Conservation (phyloP, 2,888 invertebrate species). For the Agonopterix heracliana region DNA sequence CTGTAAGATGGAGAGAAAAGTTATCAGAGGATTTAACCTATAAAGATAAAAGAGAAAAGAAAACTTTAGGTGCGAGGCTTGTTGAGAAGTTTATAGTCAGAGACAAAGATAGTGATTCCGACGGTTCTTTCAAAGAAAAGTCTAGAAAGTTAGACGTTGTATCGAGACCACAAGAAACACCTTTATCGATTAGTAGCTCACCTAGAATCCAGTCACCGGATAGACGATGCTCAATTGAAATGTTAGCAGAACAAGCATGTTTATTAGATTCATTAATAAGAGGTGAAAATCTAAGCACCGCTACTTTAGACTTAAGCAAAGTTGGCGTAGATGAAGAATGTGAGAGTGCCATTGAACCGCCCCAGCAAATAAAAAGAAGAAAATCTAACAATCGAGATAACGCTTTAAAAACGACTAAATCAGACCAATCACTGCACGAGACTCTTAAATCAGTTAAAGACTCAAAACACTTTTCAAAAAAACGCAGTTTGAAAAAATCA, state of each 20-base stretch:
- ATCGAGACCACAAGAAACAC: constrained; percentile 8
- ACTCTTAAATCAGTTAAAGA: constrained; percentile 42
- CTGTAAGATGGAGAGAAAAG: constrained; percentile 77
- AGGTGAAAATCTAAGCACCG: constrained; percentile 69
- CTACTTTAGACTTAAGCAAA: constrained; percentile 62
- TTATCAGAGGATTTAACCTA: constrained; percentile 75
- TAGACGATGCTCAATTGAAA: constrained; percentile 74
- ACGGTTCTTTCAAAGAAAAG: constrained; percentile 11
- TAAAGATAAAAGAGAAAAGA: constrained; percentile 74
- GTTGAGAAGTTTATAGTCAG: constrained; percentile 85
- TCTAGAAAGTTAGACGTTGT: background rate
- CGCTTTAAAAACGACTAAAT: constrained; percentile 58
- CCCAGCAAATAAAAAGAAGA: constrained; percentile 24
- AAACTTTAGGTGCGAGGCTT: constrained; percentile 83
- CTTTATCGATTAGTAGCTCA: constrained; percentile 8
- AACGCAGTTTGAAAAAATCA: constrained; percentile 60
- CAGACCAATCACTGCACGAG: constrained; percentile 62
- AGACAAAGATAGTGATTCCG: constrained; percentile 62
- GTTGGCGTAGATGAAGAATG: constrained; percentile 37
- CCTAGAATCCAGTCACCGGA: constrained; percentile 43
- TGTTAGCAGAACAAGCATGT: constrained; percentile 74
- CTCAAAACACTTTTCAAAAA: constrained; percentile 34
- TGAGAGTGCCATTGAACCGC: constrained; percentile 21
- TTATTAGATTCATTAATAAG: constrained; percentile 71
- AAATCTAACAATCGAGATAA: constrained; percentile 30